A percentile compares a stretch with the other conserved stretches of the same genome.
Conservation (phyloP, 2,113 vertebrate species). For the Chaetodon auriga region DNA sequence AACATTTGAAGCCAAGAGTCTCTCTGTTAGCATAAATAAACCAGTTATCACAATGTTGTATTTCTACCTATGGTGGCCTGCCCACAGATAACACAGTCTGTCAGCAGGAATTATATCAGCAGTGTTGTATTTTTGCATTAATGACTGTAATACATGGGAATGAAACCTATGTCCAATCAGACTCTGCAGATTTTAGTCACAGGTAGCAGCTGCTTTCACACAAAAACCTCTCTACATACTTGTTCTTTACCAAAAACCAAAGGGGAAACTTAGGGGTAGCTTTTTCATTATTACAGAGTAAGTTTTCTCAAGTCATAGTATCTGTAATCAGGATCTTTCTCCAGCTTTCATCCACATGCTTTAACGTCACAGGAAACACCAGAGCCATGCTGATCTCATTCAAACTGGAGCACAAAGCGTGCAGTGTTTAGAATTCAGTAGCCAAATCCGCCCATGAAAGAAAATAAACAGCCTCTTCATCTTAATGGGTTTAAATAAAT, state of each 20-base stretch:
- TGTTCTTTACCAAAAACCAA: neutral
- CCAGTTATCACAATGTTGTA: neutral
- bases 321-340: slow-evolving; percentile 15
- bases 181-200: neutral
- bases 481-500: slow-evolving; percentile 31
- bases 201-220: neutral
- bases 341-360: slow-evolving; percentile 7
- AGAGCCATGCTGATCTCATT: slow-evolving; percentile 41
- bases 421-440: slow-evolving; percentile 39
- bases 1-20: slow-evolving; percentile 15
- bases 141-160: neutral
- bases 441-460: slow-evolving; percentile 26
- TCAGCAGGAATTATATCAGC: neutral
- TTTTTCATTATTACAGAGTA: neutral
- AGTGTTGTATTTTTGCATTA: neutral
- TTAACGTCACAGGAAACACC: slow-evolving; percentile 9
- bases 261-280: neutral
- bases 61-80: neutral
- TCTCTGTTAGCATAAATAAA: slow-evolving; percentile 6
- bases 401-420: slow-evolving; percentile 18
- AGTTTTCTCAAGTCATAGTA: slow-evolving; percentile 6
- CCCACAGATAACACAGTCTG: neutral
- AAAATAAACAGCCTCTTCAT: slow-evolving; percentile 34
- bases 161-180: neutral
- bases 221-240: neutral